Evolutionary conservation across 2,888 invertebrate genomes (phyloP), one percentile per base, ranked within the genome.

Genomic region (Drosophila parthenogenetica): DNA sequence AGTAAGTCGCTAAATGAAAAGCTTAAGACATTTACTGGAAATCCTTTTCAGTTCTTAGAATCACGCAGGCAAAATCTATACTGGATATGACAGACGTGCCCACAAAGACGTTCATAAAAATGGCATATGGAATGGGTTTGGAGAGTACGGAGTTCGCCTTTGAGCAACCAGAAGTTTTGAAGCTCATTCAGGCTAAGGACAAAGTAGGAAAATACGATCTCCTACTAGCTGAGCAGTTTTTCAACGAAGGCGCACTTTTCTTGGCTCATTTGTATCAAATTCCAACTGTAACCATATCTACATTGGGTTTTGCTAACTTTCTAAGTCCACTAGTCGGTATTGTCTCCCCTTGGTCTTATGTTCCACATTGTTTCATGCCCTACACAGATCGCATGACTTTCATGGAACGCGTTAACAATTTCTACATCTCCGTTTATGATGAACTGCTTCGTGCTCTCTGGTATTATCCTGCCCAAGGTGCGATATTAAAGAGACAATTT

Each of bases 351-450:
- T 91, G 91, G 73, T 92, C 93, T 0, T 92, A 92, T 71, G 90
- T 93, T 8, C 92, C 93, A 0, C 92, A 93, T 54, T 80, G 89
- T 13, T 91, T 90, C 65, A 71, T 91, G n/a, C 81, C 90, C 0
- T 92, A 86, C 22, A 91, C 93, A 0, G 93, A 93, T 5, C 78
- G 82, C 13, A 93, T 93, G 88, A 93, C 91, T 22, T 93, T 95
- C 65, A 90, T 89, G 78, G 92, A 93, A 72, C 89, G 95, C 73
- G 54, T 94, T 0, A 86, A 92, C 22, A 95, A 94, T 79, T 90
- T 93, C 0, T 90, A 92, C 0, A 55, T 81, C 3, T 78, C 80
- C 2, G 17, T 89, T 0, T 79, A 79, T 10, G 89, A 92, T 8
- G 81, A 90, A 2, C 54, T 80, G 0, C 48, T 77, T 4, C 66